These are phyloP conservation scores for Heliornis fulica DNA, from an alignment of 2,113 vertebrate species.

Conservation along the genomic window DNA sequence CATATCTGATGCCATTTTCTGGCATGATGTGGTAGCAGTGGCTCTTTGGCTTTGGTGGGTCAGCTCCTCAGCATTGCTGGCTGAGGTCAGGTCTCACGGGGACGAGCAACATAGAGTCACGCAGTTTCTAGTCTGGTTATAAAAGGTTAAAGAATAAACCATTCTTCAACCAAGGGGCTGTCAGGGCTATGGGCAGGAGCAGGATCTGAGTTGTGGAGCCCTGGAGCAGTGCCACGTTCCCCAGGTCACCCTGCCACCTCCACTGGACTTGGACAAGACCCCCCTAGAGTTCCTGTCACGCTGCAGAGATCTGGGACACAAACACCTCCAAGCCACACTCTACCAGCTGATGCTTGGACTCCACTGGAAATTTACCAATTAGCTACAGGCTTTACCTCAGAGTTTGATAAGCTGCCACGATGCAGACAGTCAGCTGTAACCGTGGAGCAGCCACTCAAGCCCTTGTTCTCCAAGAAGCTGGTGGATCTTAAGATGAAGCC, in stretches of 20 bases:
- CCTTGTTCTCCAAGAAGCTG: background rate
- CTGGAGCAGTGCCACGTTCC: background rate
- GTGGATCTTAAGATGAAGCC: background rate
- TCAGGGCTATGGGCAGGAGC: background rate
- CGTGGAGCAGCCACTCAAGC: background rate
- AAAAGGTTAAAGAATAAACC: background rate
- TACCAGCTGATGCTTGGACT: background rate
- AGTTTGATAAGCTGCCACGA: background rate
- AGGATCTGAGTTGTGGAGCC: background rate
- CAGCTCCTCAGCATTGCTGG: background rate
- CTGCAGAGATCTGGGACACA: background rate
- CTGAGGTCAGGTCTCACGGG: background rate
- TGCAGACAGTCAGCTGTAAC: background rate
- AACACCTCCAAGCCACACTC: background rate
- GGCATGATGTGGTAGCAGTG: rapidly evolving
- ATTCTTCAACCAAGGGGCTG: background rate
- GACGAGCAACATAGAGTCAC: background rate
- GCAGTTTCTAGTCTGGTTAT: background rate
- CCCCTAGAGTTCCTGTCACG: rapidly evolving
- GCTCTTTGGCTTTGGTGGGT: background rate
- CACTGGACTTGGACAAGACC: background rate
- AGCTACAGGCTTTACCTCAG: background rate
- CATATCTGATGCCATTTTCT: background rate
- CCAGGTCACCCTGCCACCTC: rapidly evolving
- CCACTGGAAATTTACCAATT: background rate